Conservation (phyloP, 2,113 vertebrate species). For the Ailuropoda melanoleuca region DNA sequence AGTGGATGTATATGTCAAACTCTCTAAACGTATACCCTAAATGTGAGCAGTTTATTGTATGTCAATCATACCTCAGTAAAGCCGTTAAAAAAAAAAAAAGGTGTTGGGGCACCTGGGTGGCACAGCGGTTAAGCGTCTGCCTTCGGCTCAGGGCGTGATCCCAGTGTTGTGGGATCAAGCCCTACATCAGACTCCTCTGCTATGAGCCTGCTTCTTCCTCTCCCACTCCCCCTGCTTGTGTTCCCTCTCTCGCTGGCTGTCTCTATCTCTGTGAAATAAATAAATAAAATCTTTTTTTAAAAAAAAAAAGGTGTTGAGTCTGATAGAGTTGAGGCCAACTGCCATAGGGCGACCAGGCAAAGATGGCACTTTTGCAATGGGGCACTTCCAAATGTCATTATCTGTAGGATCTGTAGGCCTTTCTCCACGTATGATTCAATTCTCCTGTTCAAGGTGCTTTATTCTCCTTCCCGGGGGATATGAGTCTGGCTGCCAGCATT, state of each 20-base stretch:
- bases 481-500: not conserved
- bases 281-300: too few relatives aligned
- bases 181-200: too few relatives aligned
- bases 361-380: not conserved
- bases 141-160: too few relatives aligned
- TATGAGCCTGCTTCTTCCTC: too few relatives aligned
- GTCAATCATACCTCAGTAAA: not conserved
- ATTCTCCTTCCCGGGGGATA: not conserved
- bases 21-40: not conserved
- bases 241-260: too few relatives aligned
- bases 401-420: not conserved
- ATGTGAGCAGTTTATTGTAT: not conserved
- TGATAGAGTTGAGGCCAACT: not conserved
- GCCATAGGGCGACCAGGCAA: not conserved
- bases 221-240: too few relatives aligned
- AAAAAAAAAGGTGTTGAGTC: not conserved
- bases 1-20: not conserved
- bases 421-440: not conserved
- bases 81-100: not conserved
- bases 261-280: too few relatives aligned
- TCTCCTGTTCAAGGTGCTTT: not conserved
- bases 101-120: too few relatives aligned
- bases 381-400: not conserved
- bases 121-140: too few relatives aligned
- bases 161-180: too few relatives aligned